Conservation (phyloP, 1,140 invertebrate genomes). For the Pachyrhynchus sulphureomaculatus region DNA sequence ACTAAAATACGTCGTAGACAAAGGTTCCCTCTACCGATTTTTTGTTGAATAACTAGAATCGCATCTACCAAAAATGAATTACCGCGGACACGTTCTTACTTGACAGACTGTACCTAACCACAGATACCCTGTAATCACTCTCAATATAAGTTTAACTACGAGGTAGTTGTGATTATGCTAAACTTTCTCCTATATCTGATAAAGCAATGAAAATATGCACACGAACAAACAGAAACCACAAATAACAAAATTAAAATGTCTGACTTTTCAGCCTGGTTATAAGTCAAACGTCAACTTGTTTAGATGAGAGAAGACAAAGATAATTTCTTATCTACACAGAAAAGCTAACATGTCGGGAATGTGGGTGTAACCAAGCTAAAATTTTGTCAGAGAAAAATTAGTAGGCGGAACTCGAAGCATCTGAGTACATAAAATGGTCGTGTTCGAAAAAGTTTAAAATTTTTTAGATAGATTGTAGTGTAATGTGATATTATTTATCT, state of each 20-base stretch:
- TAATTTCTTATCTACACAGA: conserved; percentile 13
- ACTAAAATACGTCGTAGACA: too few species aligned
- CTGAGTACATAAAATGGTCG: conserved; percentile 16
- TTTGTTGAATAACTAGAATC: too few species aligned
- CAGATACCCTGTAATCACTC: too few species aligned
- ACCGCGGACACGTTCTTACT: too few species aligned
- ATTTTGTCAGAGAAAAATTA: conserved; percentile 31
- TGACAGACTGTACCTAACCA: too few species aligned
- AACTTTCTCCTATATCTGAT: not conserved
- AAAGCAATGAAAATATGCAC: not conserved
- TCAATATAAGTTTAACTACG: conserved; percentile 3
- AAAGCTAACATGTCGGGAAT: conserved; percentile 16
- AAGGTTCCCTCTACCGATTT: too few species aligned
- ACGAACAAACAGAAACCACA: not conserved
- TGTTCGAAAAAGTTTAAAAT: conserved; percentile 2
- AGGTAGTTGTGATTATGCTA: not conserved
- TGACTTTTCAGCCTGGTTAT: conserved; percentile 11
- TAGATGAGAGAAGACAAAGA: conserved; percentile 7
- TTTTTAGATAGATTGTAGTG: conserved; percentile 16
- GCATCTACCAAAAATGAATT: too few species aligned
- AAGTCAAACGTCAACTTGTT: conserved; percentile 27
- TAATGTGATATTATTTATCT: conserved; percentile 20
- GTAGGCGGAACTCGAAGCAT: conserved; percentile 26
- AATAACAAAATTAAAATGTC: not conserved
- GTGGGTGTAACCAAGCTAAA: conserved; percentile 23